Evolutionary conservation across 2,888 invertebrate species (phyloP).

Genomic region (Tachystola acroxantha): DNA sequence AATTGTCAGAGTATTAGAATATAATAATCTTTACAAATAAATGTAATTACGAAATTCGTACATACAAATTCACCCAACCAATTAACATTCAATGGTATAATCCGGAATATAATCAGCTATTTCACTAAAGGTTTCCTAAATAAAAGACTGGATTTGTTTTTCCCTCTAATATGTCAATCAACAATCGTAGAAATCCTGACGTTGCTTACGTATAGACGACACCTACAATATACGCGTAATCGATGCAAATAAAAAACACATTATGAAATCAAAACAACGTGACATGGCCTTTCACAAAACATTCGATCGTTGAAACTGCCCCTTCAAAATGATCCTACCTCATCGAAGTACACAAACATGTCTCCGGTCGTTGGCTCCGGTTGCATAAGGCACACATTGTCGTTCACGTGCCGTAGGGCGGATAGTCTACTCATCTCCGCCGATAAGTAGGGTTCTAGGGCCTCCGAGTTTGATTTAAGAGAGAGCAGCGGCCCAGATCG

Average conservation of each 20-base stretch:
- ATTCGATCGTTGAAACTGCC: slow-evolving; percentile 28
- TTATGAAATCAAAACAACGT: slow-evolving; percentile 23
- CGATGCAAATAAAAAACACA: slow-evolving; percentile 3
- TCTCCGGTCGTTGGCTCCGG: slow-evolving; percentile 55
- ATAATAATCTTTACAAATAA: too few species aligned
- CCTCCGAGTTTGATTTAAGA: slow-evolving; percentile 72
- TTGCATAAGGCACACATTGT: slow-evolving; percentile 57
- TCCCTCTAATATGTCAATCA: too few species aligned
- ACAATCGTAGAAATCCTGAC: too few species aligned
- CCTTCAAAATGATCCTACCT: slow-evolving; percentile 23
- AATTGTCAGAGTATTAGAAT: too few species aligned
- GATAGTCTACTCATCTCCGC: slow-evolving; percentile 42
- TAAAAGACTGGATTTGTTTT: too few species aligned
- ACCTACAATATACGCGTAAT: neutral
- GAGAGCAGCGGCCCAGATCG: slow-evolving; percentile 70
- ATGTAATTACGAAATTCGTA: too few species aligned
- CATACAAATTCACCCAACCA: too few species aligned
- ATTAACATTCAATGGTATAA: too few species aligned
- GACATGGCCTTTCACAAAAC: slow-evolving; percentile 39
- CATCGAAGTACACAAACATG: slow-evolving; percentile 45
- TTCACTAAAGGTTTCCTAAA: too few species aligned
- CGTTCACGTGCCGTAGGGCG: slow-evolving; percentile 45
- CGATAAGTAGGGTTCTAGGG: slow-evolving; percentile 71
- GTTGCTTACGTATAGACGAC: neutral
- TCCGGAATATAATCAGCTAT: too few species aligned